Base-by-base conservation (phyloP, 2,888 invertebrate genomes). In the Cephalotes varians region DNA sequence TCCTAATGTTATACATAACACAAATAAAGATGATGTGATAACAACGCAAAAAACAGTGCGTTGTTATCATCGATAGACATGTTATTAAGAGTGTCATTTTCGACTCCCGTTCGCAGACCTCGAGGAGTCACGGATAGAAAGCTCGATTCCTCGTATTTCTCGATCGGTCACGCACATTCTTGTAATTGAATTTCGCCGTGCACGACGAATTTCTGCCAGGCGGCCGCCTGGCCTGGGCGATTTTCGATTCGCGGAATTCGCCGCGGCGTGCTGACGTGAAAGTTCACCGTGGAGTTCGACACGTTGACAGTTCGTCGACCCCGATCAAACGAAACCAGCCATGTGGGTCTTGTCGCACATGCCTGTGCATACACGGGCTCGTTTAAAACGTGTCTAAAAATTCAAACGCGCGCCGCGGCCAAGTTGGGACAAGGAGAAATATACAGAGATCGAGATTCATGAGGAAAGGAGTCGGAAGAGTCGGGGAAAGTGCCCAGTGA, bases 281-380 rank as follows among this genome's bases (percentile, higher is more conserved):
- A 92, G 90, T 91, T 90, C 82, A 85, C 84, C 85, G 77, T 71
- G 81, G 79, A 71, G 80, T 72, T 82, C 40, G 89, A 85, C 90
- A 87, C 89, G 89, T 86, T 91, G 91, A 82, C 81, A 81, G 90
- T 90, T 89, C 90, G 79, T 83, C 88, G 92, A 87, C 91, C 90
- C 25, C 86, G 84, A 85, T 90, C 79, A 84, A 89, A 90, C 83
- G 86, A 87, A 89, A 89, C 87, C 85, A 83, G 80, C 90, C 74
- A 82, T 73, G 49, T 83, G 81, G 81, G 83, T 60, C 80, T 81
- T 80, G 81, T 74, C 74, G 47, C 81, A 12, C 73, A 54, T 72
- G 47, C 37, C 67, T 31, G 25, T 60, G 47, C 62, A 47, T 54
- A 67, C 28, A 21, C 44, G 31, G 2, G 18, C 62, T 25, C 64